A percentile compares a stretch with the other conserved stretches of the same genome.
Evolutionary conservation across 1,140 invertebrate genomes (phyloP).

Genomic region (Rhyacophila brunnea): DNA sequence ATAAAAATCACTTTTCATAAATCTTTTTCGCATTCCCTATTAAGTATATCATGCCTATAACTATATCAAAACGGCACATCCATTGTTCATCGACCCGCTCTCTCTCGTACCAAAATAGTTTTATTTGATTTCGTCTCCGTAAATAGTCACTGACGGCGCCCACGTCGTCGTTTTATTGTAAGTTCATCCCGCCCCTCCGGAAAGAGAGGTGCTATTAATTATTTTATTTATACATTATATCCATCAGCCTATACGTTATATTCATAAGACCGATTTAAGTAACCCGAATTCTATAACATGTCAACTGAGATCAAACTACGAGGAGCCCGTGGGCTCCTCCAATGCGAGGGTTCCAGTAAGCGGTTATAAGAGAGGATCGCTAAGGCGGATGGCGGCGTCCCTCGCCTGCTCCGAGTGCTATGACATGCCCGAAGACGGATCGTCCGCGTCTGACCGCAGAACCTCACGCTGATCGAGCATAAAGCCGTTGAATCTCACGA

Average conservation of each 20-base stretch:
- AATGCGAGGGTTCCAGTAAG: conserved; percentile 30
- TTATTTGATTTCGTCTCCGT: conserved; percentile 27
- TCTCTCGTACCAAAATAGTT: conserved; percentile 35
- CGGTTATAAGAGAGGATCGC: conserved; percentile 33
- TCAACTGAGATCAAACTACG: conserved; percentile 32
- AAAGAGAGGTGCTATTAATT: conserved; percentile 8
- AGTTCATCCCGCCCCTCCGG: conserved; percentile 14
- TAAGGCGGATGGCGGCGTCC: conserved; percentile 30
- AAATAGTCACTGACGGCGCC: conserved; percentile 30
- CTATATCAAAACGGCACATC: conserved; percentile 34
- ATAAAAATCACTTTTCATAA: conserved; percentile 37
- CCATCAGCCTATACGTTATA: conserved; percentile 34
- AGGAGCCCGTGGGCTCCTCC: conserved; percentile 11
- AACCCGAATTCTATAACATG: conserved; percentile 31
- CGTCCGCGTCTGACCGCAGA: conserved; percentile 40
- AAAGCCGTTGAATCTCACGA: conserved; percentile 33
- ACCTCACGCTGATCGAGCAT: conserved; percentile 27
- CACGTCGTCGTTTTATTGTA: conserved; percentile 31
- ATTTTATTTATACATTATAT: conserved; percentile 24
- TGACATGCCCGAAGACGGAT: conserved; percentile 52
- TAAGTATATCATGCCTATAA: conserved; percentile 33
- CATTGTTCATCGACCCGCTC: conserved; percentile 32
- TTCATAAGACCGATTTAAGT: conserved; percentile 36
- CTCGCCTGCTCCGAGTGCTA: conserved; percentile 40
- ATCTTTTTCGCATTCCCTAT: conserved; percentile 31